phyloP scores from a whole-genome alignment of 2,113 vertebrate species.

The Stigmatopora nigra region DNA sequence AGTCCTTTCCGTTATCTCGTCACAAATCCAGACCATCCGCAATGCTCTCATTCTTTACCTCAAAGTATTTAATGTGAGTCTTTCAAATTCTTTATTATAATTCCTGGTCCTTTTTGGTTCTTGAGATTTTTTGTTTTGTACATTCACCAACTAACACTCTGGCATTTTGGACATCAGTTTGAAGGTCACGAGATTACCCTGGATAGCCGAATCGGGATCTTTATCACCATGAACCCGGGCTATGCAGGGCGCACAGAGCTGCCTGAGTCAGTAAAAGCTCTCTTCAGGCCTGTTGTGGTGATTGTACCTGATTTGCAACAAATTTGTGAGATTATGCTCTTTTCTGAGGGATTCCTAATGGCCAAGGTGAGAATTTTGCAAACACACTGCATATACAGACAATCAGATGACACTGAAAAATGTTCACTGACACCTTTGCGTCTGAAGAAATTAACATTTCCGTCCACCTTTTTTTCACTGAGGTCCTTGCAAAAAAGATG shows the following conservation, averaged over 20 bases:
- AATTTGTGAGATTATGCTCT: conserved; percentile 98
- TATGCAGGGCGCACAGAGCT: conserved; percentile 93
- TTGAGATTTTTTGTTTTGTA: neutral
- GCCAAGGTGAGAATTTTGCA: conserved; percentile 76
- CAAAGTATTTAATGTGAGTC: conserved; percentile 80
- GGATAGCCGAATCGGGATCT: conserved; percentile 87
- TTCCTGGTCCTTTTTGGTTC: neutral
- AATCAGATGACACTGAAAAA: neutral
- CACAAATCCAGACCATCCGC: conserved; percentile 92
- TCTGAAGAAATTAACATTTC: neutral
- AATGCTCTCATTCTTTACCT: conserved; percentile 83
- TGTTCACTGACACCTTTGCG: neutral
- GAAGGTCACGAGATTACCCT: conserved; percentile 87
- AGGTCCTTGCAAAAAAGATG: conserved; percentile 97
- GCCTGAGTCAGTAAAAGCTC: conserved; percentile 92
- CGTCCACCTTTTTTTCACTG: conserved; percentile 1
- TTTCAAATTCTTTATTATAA: neutral
- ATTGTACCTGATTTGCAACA: conserved; percentile 93
- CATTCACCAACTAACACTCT: neutral
- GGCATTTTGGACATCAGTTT: conserved; percentile 69
- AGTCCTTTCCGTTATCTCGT: conserved; percentile 94
- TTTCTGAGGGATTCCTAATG: conserved; percentile 90
- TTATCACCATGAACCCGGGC: conserved; percentile 98
- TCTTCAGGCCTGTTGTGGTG: conserved; percentile 93
- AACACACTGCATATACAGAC: neutral